Evolutionary conservation across 1,140 invertebrate genomes (phyloP).

Genomic region (Drosophila repletoides): DNA sequence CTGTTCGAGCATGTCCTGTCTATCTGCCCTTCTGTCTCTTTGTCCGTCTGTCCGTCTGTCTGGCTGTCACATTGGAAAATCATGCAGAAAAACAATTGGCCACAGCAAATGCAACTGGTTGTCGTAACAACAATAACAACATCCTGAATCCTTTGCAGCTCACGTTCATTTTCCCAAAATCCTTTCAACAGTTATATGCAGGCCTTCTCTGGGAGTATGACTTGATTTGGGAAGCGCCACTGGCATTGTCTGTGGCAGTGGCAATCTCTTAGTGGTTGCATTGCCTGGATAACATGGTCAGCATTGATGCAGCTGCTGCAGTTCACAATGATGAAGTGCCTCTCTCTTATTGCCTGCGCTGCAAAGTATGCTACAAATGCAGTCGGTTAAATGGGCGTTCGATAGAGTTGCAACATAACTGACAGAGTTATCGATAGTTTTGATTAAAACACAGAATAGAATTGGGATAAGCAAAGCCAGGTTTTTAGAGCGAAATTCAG

Average conservation of each 20-base stretch:
- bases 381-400: too few species aligned
- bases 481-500: too few species aligned
- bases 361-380: slow-evolving; percentile 5
- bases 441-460: neutral
- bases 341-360: neutral
- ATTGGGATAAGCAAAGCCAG: neutral
- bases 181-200: slow-evolving; percentile 15
- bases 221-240: slow-evolving; percentile 9
- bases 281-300: neutral
- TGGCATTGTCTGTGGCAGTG: slow-evolving; percentile 28
- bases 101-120: slow-evolving; percentile 23
- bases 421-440: slow-evolving; percentile 16
- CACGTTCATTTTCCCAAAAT: slow-evolving; percentile 25
- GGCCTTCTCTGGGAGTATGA: slow-evolving; percentile 5
- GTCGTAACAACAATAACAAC: neutral
- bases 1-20: too few species aligned
- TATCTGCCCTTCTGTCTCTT: too few species aligned
- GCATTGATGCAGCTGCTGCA: slow-evolving; percentile 1
- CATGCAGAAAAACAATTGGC: slow-evolving; percentile 51
- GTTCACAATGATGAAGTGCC: neutral
- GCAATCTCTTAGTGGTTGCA: slow-evolving; percentile 23
- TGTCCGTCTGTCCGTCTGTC: too few species aligned
- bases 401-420: too few species aligned
- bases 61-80: slow-evolving; percentile 75
- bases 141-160: slow-evolving; percentile 28